Conservation (phyloP, 92 coral and sea anemone species). For the Zoanthus gigantus region DNA sequence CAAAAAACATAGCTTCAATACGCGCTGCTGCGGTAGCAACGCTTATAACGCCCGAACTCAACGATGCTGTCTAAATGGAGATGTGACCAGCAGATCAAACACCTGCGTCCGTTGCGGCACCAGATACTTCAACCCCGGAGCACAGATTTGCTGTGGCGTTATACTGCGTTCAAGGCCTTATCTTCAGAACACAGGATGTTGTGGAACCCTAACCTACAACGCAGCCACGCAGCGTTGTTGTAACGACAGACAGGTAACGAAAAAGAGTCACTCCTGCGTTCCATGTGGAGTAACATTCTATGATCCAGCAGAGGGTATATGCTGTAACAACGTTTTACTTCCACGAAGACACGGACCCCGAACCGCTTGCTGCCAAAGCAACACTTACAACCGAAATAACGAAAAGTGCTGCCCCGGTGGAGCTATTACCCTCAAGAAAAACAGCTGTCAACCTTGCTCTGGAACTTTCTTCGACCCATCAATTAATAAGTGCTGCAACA, state of each 20-base stretch:
- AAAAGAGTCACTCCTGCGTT: neutral
- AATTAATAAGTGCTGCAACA: conserved; percentile 20
- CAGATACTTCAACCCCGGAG: neutral
- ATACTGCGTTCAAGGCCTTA: too few relatives aligned
- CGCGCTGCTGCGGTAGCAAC: conserved; percentile 37
- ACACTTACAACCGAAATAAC: conserved; percentile 13
- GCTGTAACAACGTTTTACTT: neutral
- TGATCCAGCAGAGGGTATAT: neutral
- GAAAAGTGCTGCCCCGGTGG: conserved; percentile 32
- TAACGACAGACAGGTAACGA: neutral
- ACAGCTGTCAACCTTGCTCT: conserved; percentile 27
- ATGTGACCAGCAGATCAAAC: neutral
- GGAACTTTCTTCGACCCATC: conserved; percentile 51
- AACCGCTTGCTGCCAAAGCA: conserved; percentile 1
- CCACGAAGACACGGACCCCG: conserved; percentile 19
- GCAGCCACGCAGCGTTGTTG: neutral
- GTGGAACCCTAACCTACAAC: conserved; percentile 4
- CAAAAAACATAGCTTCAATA: neutral
- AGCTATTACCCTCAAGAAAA: conserved; percentile 1
- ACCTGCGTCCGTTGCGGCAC: conserved; percentile 2
- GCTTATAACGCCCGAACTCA: conserved; percentile 12
- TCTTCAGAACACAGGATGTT: too few relatives aligned
- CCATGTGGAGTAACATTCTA: conserved; percentile 9
- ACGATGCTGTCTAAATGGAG: conserved; percentile 4
- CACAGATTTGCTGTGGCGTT: too few relatives aligned